Evolutionary conservation across 2,888 invertebrate genomes (phyloP), one percentile per base, ranked within the genome.

Genomic region (Drosophila fulvimacula): DNA sequence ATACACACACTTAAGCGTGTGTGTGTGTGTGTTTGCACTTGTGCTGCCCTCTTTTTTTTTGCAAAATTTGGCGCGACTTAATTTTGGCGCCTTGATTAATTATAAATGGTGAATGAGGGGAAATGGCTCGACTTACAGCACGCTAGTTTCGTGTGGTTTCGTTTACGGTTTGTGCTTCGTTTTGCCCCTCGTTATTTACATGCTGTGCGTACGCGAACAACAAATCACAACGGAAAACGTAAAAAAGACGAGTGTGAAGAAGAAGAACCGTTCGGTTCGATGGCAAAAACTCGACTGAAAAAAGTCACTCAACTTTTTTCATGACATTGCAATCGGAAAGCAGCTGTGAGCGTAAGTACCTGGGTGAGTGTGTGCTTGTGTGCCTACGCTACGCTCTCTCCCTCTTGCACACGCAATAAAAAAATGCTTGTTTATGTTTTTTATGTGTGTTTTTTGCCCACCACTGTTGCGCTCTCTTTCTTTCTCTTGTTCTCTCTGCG

Each of bases 211-310:
- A 68, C 68, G 74, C 79, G 84, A 79, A 75, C 67, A 80, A 60
- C 64, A 79, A 76, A 70, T 79, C 66, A 70, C 79, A 70, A 73
- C 72, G 73, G 56, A 70, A 76, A 83, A 63, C 39, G 67, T 75
- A 70, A 82, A 82, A 68, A 61, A 75, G 73, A 77, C 75, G 69
- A 76, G 72, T 69, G 57, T 42, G 64, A 75, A 79, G 65, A 76
- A 57, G 73, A 78, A 65, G 69, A 69, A 71, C 74, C 69, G 73
- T 89, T 90, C 90, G 82, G 84, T 77, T 82, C 81, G 90, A 83
- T 89, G 90, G 91, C 92, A 92, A 91, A 92, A 92, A 92, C 91
- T 91, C 88, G 90, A 92, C 91, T 92, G 92, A 92, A 92, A 92
- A 92, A 92, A 91, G 89, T 81, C 77, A 88, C 79, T 82, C 77